These are phyloP conservation scores for Rhinolophus ferrumequinum DNA, from an alignment of 2,113 vertebrate species.

Conservation along the genomic window DNA sequence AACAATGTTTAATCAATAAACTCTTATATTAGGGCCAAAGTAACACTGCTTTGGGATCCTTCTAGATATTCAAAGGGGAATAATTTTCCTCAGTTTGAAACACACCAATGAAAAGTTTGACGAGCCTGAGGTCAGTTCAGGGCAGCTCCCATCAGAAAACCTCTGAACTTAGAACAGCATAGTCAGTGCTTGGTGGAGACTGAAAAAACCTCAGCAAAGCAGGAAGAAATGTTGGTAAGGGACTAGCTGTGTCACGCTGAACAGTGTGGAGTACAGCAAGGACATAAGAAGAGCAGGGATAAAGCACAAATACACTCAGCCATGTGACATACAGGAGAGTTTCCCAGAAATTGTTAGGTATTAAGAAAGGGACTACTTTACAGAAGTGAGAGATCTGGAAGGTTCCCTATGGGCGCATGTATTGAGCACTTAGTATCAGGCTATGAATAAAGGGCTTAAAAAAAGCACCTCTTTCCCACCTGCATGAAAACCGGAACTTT, in stretches of 20 bases:
- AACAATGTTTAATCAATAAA: conserved; percentile 28
- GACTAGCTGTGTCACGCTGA: neutral
- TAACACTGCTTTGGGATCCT: neutral
- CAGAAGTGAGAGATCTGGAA: neutral
- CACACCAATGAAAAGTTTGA: conserved; percentile 4
- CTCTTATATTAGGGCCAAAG: neutral
- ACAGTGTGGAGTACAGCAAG: neutral
- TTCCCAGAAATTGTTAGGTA: neutral
- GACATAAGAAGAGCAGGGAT: neutral
- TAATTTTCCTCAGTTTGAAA: neutral
- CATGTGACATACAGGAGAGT: neutral
- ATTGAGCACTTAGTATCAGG: neutral
- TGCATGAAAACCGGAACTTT: neutral
- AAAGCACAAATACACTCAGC: neutral
- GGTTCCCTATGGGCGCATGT: neutral
- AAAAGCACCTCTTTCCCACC: neutral
- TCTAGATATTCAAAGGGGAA: neutral
- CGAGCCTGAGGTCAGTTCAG: neutral
- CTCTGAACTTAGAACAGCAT: neutral
- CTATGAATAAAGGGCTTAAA: neutral
- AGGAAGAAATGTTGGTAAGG: neutral
- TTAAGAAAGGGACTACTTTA: neutral
- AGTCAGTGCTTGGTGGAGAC: neutral
- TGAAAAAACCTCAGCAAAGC: neutral
- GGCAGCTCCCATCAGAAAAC: neutral